These are phyloP conservation scores for Aradophagus sp. DNA, from an alignment of 1,140 invertebrate genomes.

Conservation along the genomic window DNA sequence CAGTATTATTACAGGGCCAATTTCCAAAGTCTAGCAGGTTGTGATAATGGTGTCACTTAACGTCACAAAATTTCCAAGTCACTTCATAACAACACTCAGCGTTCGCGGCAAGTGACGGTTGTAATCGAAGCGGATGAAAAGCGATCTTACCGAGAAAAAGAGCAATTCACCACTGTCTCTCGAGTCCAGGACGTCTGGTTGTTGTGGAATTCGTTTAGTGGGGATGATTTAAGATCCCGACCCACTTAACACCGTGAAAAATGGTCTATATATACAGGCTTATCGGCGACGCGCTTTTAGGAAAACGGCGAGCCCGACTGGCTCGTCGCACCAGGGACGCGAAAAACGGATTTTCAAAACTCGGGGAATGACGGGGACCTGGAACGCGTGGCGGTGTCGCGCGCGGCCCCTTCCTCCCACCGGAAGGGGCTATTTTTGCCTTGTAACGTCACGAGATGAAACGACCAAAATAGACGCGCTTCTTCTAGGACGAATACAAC, in stretches of 20 bases:
- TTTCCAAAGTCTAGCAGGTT: slow-evolving; percentile 3
- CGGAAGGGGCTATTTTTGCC: slow-evolving; percentile 71
- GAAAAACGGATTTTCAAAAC: slow-evolving; percentile 64
- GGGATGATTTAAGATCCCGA: slow-evolving; percentile 47
- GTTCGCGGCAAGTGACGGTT: background rate
- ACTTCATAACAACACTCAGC: slow-evolving; percentile 6
- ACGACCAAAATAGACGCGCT: slow-evolving; percentile 69
- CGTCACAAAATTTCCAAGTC: slow-evolving; percentile 6
- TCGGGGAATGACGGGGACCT: slow-evolving; percentile 70
- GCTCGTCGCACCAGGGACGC: slow-evolving; percentile 17
- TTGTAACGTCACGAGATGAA: slow-evolving; percentile 69
- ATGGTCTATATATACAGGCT: slow-evolving; percentile 43
- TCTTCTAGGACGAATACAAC: slow-evolving; percentile 68
- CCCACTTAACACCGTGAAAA: slow-evolving; percentile 35
- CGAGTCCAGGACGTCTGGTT: slow-evolving; percentile 42
- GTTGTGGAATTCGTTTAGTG: slow-evolving; percentile 23
- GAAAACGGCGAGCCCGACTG: slow-evolving; percentile 32
- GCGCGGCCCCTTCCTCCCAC: slow-evolving; percentile 59
- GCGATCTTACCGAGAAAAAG: slow-evolving; percentile 60
- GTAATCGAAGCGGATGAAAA: slow-evolving; percentile 10
- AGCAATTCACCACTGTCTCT: slow-evolving; percentile 58
- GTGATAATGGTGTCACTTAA: slow-evolving; percentile 10
- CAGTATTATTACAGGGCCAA: too few relatives aligned
- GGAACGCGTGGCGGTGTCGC: slow-evolving; percentile 62
- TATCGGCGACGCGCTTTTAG: slow-evolving; percentile 25